Conservation (phyloP, 2,888 invertebrate genomes). For the Mayetiola destructor region DNA sequence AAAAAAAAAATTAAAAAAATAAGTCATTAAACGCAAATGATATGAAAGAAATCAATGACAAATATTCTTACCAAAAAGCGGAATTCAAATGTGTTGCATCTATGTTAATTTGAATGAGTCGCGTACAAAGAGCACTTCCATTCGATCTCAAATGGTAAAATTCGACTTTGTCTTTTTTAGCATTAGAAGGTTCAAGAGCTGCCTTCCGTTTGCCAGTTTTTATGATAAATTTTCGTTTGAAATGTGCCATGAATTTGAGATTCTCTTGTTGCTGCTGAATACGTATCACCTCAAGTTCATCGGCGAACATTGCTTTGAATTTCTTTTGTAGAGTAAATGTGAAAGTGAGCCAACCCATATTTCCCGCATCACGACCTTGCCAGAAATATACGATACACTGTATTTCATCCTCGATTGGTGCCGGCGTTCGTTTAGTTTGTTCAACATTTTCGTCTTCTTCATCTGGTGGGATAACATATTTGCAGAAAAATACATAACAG, state of each 20-base stretch:
- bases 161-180: slow-evolving; percentile 52
- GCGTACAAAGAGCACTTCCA: slow-evolving; percentile 83
- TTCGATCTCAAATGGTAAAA: slow-evolving; percentile 93
- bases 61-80: slow-evolving; percentile 69
- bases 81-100: slow-evolving; percentile 80
- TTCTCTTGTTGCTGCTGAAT: slow-evolving; percentile 99
- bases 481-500: slow-evolving; percentile 95
- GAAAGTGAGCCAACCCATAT: slow-evolving; percentile 99
- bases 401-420: slow-evolving; percentile 41
- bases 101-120: slow-evolving; percentile 78
- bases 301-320: slow-evolving; percentile 74
- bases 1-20: neutral
- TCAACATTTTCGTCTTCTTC: slow-evolving; percentile 39
- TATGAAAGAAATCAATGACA: neutral
- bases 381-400: slow-evolving; percentile 99
- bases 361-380: slow-evolving; percentile 93
- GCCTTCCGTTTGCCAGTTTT: slow-evolving; percentile 69
- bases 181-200: slow-evolving; percentile 29
- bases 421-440: slow-evolving; percentile 23
- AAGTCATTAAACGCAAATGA: neutral
- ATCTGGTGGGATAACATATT: slow-evolving; percentile 77
- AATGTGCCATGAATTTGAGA: slow-evolving; percentile 95
- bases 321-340: slow-evolving; percentile 91
- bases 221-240: slow-evolving; percentile 86
- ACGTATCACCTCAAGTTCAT: slow-evolving; percentile 84